Base-by-base conservation (phyloP, 2,888 invertebrate species). In the Drosophila pegasa region DNA sequence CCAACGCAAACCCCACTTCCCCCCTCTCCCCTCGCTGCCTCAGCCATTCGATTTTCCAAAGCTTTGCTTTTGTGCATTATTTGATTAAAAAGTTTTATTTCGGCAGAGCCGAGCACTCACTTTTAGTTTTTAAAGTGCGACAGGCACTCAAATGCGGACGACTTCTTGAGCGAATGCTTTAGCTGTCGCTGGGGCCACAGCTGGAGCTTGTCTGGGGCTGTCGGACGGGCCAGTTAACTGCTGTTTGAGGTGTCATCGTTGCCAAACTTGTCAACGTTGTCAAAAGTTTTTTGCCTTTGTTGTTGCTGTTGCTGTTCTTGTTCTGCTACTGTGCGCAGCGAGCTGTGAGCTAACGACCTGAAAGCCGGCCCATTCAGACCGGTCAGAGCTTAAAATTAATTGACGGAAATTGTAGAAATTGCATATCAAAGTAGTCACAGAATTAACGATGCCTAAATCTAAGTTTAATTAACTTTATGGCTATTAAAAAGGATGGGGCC, bases 71-170 rank as follows among this genome's bases (percentile, higher is more conserved):
- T 27, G 33, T 56, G 69, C 62, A 56, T 72, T 63, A 81, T 81
- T 81, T 78, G 75, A 81, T 75, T 66, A 80, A 76, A 78, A 80
- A 78, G 78, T 80, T 68, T 33, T 43, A 48, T 66, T 55, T 51
- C 37, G 40, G 31, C 12, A 20, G 18, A 18, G 16, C 27, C 14
- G 18, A 54, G 25, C 43, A 37, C 51, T 37, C 43, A 69, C 33
- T 35, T 47, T 69, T 37, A 56, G 56, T 69, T 69, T 45, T 62
- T 43, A 55, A 69, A 69, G 61, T 69, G 27, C 62, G 68, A 68
- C 56, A 31, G 55, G 38, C 45, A 61, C 54, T 48, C 54, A 58
- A 38, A 45, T 37, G 29, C 60, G 55, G 68, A 40, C 29, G 33
- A 14, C 63, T 35, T 58, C 48, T 57, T 57, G 60, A 63, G 63